Evolutionary conservation across 1,140 invertebrate species (phyloP).

Genomic region (Gryon sp.): DNA sequence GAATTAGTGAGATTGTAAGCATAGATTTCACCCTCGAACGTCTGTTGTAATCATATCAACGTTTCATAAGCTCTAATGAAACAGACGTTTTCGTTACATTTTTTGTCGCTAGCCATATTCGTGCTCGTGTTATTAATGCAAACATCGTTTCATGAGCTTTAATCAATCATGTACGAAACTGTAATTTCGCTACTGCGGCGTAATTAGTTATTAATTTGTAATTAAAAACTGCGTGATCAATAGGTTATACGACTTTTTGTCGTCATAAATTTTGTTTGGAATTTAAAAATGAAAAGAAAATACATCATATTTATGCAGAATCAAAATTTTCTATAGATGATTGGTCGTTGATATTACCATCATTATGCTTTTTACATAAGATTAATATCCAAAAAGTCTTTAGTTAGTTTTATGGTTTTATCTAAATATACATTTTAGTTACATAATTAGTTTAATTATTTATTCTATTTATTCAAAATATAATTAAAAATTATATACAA

Average conservation of each 20-base stretch:
- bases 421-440: no score
- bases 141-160: constrained; percentile 55
- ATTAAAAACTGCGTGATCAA: constrained; percentile 50
- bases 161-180: constrained; percentile 60
- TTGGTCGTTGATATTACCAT: no score
- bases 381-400: no score
- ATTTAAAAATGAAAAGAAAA: background rate
- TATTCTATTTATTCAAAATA: no score
- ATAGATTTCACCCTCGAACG: constrained; percentile 70
- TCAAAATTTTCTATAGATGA: no score
- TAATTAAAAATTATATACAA: no score
- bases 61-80: constrained; percentile 62
- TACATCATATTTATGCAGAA: no score
- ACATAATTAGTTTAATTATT: no score
- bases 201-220: constrained; percentile 61
- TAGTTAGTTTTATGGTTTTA: no score
- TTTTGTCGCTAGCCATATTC: constrained; percentile 45
- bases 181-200: constrained; percentile 41
- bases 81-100: constrained; percentile 59
- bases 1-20: constrained; percentile 75
- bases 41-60: constrained; percentile 61
- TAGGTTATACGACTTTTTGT: constrained; percentile 22
- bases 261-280: constrained; percentile 19
- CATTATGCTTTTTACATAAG: no score
- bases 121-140: constrained; percentile 52